Base-by-base conservation (phyloP, 2,113 vertebrate species). In the Cettia cetti region DNA sequence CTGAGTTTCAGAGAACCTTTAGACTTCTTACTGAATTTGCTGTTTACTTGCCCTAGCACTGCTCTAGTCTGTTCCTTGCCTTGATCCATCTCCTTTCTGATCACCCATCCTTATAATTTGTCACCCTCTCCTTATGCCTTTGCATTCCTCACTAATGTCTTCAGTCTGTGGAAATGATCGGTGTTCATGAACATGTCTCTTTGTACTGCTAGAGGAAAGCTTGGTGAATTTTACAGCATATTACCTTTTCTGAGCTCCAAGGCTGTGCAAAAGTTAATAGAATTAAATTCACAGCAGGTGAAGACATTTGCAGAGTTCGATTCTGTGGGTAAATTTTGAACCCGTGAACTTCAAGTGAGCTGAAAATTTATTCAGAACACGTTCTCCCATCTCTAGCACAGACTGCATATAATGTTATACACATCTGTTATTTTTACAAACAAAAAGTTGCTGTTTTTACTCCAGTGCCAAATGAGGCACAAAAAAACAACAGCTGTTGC, bases 341-440 rank as follows among this genome's bases (percentile, higher is more conserved):
- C 93, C 93, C 74, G 10, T 97, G 96, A 96, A 94, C 86, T 94
- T 96, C 66, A 94, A 89, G 87, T 89, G 93, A 97, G 95, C 78
- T 96, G 95, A 90, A 96, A 90, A 97, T 97, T 95, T 92, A 95
- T 95, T 97, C 94, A 93, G 95, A 91, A 86, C 89, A 77, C 33
- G 60, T 96, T 92, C 94, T 94, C 88, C 64, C 84, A 90, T 96
- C 94, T 93, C 95, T 94, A 90, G 79, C 80, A 93, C 86, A 97
- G 96, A 96, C 95, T 96, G 94, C 70, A 80, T 97, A 98, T 98
- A 92, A 97, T 97, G 97, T 97, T 96, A 96, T 96, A 96, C 97
- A 98, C 97, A 98, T 98, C 98, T 98, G 98, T 96, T 98, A 96
- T 97, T 98, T 96, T 97, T 97, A 96, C 97, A 98, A 98, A 98